A percentile compares a stretch with the other conserved stretches of the same genome.
phyloP scores from a whole-genome alignment of 1,140 invertebrate species.

The Phortica variegata region DNA sequence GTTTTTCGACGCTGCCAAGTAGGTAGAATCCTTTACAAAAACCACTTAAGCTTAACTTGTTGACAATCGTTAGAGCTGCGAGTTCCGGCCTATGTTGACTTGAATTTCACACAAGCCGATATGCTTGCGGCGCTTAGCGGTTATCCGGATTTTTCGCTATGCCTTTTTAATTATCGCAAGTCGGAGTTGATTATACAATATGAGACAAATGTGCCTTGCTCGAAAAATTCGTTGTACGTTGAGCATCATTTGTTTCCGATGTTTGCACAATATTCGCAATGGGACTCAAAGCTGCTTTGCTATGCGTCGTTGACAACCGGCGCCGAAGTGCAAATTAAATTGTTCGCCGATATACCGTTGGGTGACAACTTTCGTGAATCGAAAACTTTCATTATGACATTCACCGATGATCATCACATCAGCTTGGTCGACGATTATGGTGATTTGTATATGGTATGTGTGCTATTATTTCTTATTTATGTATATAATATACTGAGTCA shows the following conservation, averaged over 20 bases:
- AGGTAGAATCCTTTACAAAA: constrained; percentile 10
- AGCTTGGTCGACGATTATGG: constrained; percentile 42
- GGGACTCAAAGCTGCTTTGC: constrained; percentile 21
- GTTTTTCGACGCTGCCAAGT: constrained; percentile 28
- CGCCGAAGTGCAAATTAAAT: constrained; percentile 19
- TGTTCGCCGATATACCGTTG: no score
- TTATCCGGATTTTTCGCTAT: constrained; percentile 22
- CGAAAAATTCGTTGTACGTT: constrained; percentile 1
- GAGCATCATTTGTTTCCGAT: constrained; percentile 15
- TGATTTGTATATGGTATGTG: constrained; percentile 7
- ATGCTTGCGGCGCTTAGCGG: constrained; percentile 29
- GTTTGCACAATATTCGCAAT: constrained; percentile 34
- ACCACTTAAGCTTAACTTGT: not conserved
- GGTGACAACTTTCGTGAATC: constrained; percentile 23
- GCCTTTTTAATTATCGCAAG: constrained; percentile 40
- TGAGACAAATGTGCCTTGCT: constrained; percentile 6
- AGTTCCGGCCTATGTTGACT: constrained; percentile 12
- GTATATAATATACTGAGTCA: no score
- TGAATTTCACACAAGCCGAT: constrained; percentile 36
- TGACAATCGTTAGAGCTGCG: not conserved
- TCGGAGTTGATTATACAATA: constrained; percentile 13
- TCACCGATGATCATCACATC: constrained; percentile 26
- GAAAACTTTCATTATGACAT: constrained; percentile 12
- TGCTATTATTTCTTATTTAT: no score
- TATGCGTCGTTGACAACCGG: constrained; percentile 32